Conservation (phyloP, 2,797 vertebrate genomes). For the Gallinago nigripennis region DNA sequence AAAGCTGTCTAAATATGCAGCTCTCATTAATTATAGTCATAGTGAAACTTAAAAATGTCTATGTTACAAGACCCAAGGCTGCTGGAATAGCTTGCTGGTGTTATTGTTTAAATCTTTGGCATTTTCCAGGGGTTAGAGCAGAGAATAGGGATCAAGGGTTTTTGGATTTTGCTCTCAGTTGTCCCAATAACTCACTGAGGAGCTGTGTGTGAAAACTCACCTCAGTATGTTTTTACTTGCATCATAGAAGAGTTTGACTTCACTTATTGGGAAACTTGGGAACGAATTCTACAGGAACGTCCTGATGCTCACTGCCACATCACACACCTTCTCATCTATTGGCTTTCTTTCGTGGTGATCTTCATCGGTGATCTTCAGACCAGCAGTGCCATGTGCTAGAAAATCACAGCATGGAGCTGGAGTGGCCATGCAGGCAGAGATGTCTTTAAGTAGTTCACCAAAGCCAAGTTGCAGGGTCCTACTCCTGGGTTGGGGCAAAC, state of each 20-base stretch:
- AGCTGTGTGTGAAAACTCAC: background rate
- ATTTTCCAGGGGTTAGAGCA: background rate
- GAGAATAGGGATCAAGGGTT: background rate
- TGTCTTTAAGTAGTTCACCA: background rate
- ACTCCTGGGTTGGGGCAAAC: accelerated
- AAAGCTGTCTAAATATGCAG: conserved; percentile 22
- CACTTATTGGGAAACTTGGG: background rate
- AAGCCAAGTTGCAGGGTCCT: background rate
- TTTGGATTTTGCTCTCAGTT: background rate
- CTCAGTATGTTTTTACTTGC: background rate
- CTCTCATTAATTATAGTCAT: background rate
- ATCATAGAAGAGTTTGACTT: background rate
- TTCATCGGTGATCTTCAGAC: background rate
- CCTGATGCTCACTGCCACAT: background rate
- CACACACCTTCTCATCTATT: accelerated
- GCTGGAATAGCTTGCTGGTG: background rate
- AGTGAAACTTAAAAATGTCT: background rate
- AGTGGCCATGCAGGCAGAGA: background rate
- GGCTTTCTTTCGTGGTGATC: background rate
- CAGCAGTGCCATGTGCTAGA: background rate
- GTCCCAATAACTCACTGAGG: background rate
- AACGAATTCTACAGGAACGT: background rate
- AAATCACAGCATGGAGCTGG: background rate
- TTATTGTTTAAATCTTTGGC: background rate
- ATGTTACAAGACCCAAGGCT: background rate